Base-by-base conservation (phyloP, 92 coral and sea anemone genomes). In the Epizoanthus illoricatus region DNA sequence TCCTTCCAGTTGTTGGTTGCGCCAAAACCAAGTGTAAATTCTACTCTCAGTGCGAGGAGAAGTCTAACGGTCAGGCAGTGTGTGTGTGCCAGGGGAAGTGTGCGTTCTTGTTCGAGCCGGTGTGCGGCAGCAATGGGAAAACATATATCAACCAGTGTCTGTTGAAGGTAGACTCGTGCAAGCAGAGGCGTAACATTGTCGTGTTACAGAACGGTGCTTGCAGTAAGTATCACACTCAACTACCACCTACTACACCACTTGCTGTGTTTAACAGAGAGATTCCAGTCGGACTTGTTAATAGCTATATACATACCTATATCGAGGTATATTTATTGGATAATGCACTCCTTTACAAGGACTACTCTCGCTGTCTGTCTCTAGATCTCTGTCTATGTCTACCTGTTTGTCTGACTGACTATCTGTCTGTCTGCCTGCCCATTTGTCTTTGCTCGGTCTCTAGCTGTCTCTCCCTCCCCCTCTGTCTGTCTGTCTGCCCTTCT, bases 41-140 rank as follows among this genome's bases (percentile, higher is more conserved):
- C 80, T 91, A 93, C 89, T 90, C 98, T 54, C 70, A 84, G 33
- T 96, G 99, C 70, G 90, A 89, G 60, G 90, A 94, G 84, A 84
- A 89, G 11, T 85, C 92, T 7, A 85, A 88, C 81, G 95, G 94
- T 59, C 93, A 88, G 54, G 90, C 99, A 4, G 88, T 84, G 12
- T 96, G 99, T 61, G 89, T 88, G 52, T 96, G 99, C 65, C 85
- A 89, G 41, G 90, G 86, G 18, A 80, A 86, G 68, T 88, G 95
- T 15, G 52, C 89, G 11, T 87, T 94, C 55, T 81, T 87, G 33
- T 88, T 94, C 13, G 99, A 90, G 10, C 94, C 95, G 24, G 98
- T 96, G 33, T 96, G 99, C 81, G 99, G 99, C 36, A 94, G 97
- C 80, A 90, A 96, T 80, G 98, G 94, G 1, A 96, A 93, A 66